Evolutionary conservation across 2,113 vertebrate genomes (phyloP), one percentile per base, ranked within the genome.

Genomic region (Desmodus rotundus): DNA sequence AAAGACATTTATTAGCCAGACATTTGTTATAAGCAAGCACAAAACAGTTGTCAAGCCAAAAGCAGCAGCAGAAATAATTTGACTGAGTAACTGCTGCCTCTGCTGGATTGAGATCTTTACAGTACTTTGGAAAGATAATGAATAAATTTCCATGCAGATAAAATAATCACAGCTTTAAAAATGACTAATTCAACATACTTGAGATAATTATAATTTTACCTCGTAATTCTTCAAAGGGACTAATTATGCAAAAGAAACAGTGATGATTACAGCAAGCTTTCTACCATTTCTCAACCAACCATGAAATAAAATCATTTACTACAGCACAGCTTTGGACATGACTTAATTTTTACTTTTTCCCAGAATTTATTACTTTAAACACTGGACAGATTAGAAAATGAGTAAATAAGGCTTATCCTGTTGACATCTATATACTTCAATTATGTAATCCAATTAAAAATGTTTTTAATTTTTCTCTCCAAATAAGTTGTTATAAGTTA

Each of bases 201-300:
- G 65, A 92, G 43, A 93, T 92, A 94, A 94, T 94, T 95, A 83
- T 38, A 91, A 96, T 94, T 94, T 94, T 95, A 97, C 61, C 78
- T 93, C 63, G 24, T 89, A 93, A 70, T 84, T 93, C 68, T 95
- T 74, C 68, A 95, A 86, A 94, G 70, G 41, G 36, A 65, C 84
- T 91, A 95, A 96, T 80, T 93, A 94, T 9, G 20, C 73, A 91
- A 89, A 97, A 89, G 73, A 67, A 96, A 74, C 9, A 92, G 45
- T 28, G 52, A 88, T 70, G 45, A 95, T 58, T 78, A 97, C 1
- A 47, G 68, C 41, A 89, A 95, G 24, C 38, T 47, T 89, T 84
- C 58, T 94, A 91, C 43, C 41, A 86, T 81, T 94, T 94, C 82
- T 93, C 81, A 97, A 94, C 15, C 22, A 83, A 31, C 16, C 52